Percentiles rank a stretch among this genome's conserved stretches.
phyloP scores from a whole-genome alignment of 2,888 invertebrate species.

The Pseudanteris insignis region DNA sequence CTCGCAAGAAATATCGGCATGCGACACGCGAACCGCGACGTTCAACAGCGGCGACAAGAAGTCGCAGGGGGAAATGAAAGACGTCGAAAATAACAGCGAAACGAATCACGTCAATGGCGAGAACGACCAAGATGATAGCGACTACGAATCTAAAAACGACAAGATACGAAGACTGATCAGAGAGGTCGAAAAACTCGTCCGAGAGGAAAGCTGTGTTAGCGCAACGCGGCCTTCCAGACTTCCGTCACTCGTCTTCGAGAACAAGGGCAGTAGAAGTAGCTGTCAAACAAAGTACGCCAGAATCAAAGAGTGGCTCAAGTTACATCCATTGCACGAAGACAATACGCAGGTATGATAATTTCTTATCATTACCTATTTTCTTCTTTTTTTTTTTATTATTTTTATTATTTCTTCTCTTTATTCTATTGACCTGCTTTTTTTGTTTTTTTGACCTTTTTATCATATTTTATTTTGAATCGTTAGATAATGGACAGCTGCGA shows the following conservation, averaged over 20 bases:
- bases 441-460: too few species aligned
- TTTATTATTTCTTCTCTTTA: too few species aligned
- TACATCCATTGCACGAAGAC: conserved; percentile 60
- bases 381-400: conserved; percentile 1
- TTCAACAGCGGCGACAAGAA: conserved; percentile 30
- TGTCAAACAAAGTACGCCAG: conserved; percentile 73
- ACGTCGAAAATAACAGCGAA: conserved; percentile 39
- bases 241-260: conserved; percentile 69
- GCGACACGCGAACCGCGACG: conserved; percentile 6
- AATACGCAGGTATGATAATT: neutral
- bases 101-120: conserved; percentile 40
- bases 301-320: conserved; percentile 77
- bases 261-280: conserved; percentile 54
- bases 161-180: conserved; percentile 80
- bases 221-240: conserved; percentile 63
- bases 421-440: too few species aligned
- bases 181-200: conserved; percentile 83
- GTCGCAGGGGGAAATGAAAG: conserved; percentile 11
- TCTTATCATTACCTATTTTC: too few species aligned
- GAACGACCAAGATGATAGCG: conserved; percentile 64
- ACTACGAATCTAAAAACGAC: conserved; percentile 68
- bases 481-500: conserved; percentile 77
- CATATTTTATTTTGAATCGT: too few species aligned
- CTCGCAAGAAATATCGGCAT: conserved; percentile 51
- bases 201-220: conserved; percentile 68